Evolutionary conservation across 2,888 invertebrate genomes (phyloP), one percentile per base, ranked within the genome.

Genomic region (Arge pagana): DNA sequence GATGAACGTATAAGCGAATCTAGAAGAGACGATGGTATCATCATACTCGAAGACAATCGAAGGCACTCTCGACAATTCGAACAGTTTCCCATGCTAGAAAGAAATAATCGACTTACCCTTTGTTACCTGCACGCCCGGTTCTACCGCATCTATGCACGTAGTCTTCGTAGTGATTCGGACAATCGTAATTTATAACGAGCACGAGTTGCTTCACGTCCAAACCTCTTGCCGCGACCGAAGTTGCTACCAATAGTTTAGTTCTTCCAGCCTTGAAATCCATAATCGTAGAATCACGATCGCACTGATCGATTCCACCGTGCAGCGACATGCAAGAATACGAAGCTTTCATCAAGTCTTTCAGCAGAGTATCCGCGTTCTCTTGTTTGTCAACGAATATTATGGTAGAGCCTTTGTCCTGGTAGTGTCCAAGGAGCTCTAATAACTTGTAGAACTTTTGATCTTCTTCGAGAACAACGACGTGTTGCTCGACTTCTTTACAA

Each of bases 101-200:
- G 1, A 31, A 21, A 40, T 39, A 19, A 23, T 39, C 8, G 31
- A 40, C 42, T 58, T 52, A 71, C 4, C 99, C 99, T 74, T 96
- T 96, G 76, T 96, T 96, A 1, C 98, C 99, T 1, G 93, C 93
- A 15, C 93, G 83, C 0, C 93, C 93, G 0, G 93, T 93, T 52
- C 93, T 82, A 1, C 93, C 96, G 78, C 96, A 97, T 71, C 98
- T 86, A 77, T 99, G 99, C 15, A 99, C 98, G 76, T 99, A 99
- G 77, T 99, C 99, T 78, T 99, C 99, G 71, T 99, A 99, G 77
- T 99, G 99, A 78, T 99, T 99, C 0, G 99, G 98, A 68, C 96
- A 97, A 78, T 99, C 98, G 77, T 96, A 99, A 79, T 99, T 99
- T 10, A 99, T 90, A 2, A 99, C 99, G 23, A 99, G 80, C 67